Conservation (phyloP, 2,113 vertebrate species). For the Isichthys henryi region DNA sequence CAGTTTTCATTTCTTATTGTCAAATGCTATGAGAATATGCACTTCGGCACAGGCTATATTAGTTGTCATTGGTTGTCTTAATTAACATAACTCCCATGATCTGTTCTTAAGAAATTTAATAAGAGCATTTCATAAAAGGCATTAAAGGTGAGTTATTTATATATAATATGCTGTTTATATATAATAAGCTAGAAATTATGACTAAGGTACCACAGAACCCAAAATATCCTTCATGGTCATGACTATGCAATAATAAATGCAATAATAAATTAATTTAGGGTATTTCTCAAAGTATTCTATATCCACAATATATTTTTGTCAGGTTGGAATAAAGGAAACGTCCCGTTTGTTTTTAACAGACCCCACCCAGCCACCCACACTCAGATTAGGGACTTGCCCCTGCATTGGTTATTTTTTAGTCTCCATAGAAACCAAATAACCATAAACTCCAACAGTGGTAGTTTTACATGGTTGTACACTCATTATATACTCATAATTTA, state of each 20-base stretch:
- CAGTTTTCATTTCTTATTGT: background rate
- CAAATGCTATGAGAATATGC: background rate
- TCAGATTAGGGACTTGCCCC: background rate
- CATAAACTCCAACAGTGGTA: conserved; percentile 3
- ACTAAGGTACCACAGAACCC: background rate
- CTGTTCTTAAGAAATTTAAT: background rate
- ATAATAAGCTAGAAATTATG: background rate
- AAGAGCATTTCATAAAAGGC: background rate
- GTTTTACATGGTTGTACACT: background rate
- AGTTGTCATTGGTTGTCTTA: background rate
- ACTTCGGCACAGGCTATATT: background rate
- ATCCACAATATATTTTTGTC: background rate
- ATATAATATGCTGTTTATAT: background rate
- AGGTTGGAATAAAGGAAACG: background rate
- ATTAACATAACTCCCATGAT: background rate
- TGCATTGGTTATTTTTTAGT: background rate
- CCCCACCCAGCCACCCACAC: conserved; percentile 3
- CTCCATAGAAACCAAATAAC: conserved; percentile 24
- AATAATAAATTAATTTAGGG: background rate
- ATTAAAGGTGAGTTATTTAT: background rate
- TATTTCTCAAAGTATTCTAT: background rate
- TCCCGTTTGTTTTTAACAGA: background rate
- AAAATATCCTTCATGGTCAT: background rate
- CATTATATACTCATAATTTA: background rate
- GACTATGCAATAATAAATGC: background rate